A percentile compares a stretch with the other conserved stretches of the same genome.
phyloP scores from a whole-genome alignment of 2,113 vertebrate genomes.

The Heterochromis multidens region DNA sequence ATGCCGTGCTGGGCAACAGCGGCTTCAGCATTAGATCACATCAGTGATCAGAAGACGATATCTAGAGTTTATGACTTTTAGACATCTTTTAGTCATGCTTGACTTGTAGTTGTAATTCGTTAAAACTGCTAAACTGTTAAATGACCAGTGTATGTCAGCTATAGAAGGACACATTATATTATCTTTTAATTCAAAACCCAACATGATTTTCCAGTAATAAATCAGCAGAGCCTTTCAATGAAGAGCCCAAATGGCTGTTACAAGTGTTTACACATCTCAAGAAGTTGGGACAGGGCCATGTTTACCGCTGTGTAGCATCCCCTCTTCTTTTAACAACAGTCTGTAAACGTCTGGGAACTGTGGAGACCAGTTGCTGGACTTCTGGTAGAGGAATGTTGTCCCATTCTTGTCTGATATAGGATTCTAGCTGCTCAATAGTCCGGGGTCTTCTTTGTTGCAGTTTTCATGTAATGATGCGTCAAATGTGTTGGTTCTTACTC shows the following conservation, averaged over 20 bases:
- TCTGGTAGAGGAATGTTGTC: background rate
- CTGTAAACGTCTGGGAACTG: background rate
- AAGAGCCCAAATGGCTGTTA: conserved; percentile 20
- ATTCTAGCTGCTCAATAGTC: background rate
- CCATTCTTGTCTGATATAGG: background rate
- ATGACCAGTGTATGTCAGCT: background rate
- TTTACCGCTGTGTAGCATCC: background rate
- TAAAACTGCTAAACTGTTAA: background rate
- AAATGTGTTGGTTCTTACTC: too few species aligned
- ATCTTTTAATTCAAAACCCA: background rate
- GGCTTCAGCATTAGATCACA: background rate
- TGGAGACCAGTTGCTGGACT: background rate
- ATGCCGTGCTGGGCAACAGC: background rate
- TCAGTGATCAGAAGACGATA: background rate
- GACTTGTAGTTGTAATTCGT: conserved; percentile 25
- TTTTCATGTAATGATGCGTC: background rate
- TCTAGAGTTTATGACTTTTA: background rate
- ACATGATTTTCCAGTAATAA: conserved; percentile 35
- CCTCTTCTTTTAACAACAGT: background rate
- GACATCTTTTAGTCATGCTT: conserved; percentile 1
- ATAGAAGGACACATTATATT: background rate
- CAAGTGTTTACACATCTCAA: background rate
- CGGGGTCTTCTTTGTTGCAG: background rate
- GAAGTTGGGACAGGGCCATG: background rate
- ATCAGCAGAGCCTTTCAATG: background rate